A percentile compares a stretch with the other conserved stretches of the same genome.
Evolutionary conservation across 2,888 invertebrate genomes (phyloP).

Genomic region (Rapana venosa): DNA sequence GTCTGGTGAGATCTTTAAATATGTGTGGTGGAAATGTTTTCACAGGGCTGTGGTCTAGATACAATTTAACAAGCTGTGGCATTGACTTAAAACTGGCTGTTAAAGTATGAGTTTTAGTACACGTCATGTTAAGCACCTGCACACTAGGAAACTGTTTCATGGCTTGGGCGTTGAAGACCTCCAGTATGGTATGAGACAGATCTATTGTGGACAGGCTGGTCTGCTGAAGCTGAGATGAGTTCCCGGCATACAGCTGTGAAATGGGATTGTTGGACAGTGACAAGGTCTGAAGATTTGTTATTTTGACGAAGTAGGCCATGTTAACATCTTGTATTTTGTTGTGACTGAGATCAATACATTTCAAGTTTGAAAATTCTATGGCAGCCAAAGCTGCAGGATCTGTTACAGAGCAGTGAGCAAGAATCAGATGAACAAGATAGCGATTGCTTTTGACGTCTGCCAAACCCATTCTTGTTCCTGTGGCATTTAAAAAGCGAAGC

Average conservation of each 20-base stretch:
- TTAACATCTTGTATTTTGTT: not conserved
- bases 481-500: constrained; percentile 5
- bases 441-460: not conserved
- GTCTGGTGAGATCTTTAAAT: not conserved
- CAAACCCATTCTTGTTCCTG: not conserved
- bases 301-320: not conserved
- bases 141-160: not conserved
- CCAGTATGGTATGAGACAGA: not conserved
- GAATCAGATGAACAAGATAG: not conserved
- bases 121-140: not conserved
- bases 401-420: not conserved
- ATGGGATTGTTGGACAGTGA: not conserved
- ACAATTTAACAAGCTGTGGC: not conserved
- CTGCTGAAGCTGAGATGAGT: not conserved
- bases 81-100: not conserved
- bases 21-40: not conserved
- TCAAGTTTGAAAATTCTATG: not conserved
- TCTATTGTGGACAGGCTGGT: not conserved
- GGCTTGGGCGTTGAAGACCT: not conserved
- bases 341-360: not conserved
- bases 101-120: not conserved
- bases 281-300: not conserved
- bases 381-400: not conserved
- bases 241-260: not conserved
- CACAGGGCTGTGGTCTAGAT: not conserved